phyloP scores from a whole-genome alignment of 2,113 vertebrate genomes.

The Murina feae region DNA sequence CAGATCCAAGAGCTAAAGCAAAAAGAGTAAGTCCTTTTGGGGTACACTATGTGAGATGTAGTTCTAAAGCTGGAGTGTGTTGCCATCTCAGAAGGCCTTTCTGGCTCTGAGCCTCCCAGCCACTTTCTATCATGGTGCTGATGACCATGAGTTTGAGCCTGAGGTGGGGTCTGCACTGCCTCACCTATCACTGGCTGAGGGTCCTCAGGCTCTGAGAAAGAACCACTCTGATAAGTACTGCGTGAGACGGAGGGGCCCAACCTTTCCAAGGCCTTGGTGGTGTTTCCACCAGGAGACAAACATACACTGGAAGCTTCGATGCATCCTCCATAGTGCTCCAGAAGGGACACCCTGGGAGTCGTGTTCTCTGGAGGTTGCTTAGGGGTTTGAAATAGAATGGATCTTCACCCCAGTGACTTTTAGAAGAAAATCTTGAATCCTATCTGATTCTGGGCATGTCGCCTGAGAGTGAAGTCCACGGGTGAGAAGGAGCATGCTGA shows the following conservation, averaged over 20 bases:
- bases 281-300: background rate
- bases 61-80: background rate
- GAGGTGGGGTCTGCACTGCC: accelerated
- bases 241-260: background rate
- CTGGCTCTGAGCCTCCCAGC: background rate
- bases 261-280: background rate
- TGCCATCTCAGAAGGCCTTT: background rate
- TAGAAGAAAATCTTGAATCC: background rate
- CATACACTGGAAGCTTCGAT: background rate
- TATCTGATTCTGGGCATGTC: background rate
- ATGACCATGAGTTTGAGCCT: background rate
- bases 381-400: background rate
- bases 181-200: accelerated
- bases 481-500: background rate
- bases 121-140: background rate
- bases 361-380: background rate
- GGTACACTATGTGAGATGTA: accelerated
- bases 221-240: no score
- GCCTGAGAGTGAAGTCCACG: background rate
- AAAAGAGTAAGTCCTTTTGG: background rate
- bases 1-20: background rate
- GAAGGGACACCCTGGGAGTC: background rate
- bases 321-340: background rate
- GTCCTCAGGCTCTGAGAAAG: background rate
- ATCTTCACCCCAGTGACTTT: background rate